Evolutionary conservation across 2,797 vertebrate species (phyloP).

Genomic region (Chanos chanos): DNA sequence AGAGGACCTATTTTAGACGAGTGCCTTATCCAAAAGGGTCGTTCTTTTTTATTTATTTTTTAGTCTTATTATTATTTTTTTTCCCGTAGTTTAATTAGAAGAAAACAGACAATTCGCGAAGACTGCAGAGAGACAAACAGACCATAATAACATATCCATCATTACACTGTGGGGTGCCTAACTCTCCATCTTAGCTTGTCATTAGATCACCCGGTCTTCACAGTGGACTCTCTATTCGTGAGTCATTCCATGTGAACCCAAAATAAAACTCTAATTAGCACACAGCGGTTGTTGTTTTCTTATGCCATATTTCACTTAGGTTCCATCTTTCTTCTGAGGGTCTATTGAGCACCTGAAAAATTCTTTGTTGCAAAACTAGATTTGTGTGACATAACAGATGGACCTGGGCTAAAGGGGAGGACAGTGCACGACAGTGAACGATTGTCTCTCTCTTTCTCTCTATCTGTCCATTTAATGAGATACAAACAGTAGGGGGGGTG

Average conservation of each 20-base stretch:
- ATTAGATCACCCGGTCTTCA: background rate
- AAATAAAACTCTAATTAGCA: no score
- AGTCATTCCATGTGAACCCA: background rate
- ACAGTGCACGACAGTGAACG: constrained; percentile 17
- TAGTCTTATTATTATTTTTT: no score
- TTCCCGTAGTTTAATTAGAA: constrained; percentile 38
- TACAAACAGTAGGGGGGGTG: background rate
- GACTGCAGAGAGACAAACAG: constrained; percentile 23
- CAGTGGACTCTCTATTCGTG: background rate
- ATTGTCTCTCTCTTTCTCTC: constrained; percentile 7
- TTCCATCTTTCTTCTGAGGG: background rate
- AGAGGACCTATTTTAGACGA: constrained; percentile 37
- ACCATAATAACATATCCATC: constrained; percentile 17
- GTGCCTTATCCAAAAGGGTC: background rate
- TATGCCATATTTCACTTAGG: background rate
- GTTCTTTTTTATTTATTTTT: constrained; percentile 26
- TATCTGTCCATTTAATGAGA: constrained; percentile 35
- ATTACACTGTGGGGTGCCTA: constrained; percentile 1
- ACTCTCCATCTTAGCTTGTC: constrained; percentile 4
- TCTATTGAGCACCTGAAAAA: constrained; percentile 13
- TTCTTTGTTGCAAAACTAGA: constrained; percentile 15
- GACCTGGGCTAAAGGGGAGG: constrained; percentile 13
- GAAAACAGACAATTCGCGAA: constrained; percentile 6
- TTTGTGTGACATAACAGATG: constrained; percentile 37
- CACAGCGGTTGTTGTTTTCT: background rate